Evolutionary conservation across 2,113 vertebrate genomes (phyloP).

Genomic region (Alligator mississippiensis): DNA sequence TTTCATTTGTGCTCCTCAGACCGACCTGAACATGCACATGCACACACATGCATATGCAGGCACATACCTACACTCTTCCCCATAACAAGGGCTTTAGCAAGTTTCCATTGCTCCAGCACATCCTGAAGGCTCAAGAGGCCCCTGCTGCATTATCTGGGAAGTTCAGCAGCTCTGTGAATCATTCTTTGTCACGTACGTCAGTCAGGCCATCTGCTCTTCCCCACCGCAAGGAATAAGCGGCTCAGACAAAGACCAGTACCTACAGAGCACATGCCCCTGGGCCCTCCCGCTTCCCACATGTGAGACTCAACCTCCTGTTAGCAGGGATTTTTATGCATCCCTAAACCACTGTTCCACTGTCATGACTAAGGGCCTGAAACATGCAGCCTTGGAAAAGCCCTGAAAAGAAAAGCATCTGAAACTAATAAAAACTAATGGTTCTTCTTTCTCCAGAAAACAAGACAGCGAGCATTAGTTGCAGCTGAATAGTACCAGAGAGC

Average conservation of each 20-base stretch:
- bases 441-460: background rate
- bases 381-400: background rate
- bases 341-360: background rate
- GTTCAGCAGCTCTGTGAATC: background rate
- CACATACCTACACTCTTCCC: fast-evolving
- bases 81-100: background rate
- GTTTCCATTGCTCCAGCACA: background rate
- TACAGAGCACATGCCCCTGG: fast-evolving
- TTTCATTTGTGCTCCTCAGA: background rate
- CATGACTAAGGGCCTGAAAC: background rate
- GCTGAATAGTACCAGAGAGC: background rate
- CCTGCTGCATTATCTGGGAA: background rate
- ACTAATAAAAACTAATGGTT: background rate
- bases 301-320: background rate
- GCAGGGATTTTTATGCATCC: background rate
- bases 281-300: fast-evolving
- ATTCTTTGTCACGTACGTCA: background rate
- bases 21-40: background rate
- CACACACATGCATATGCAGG: too few relatives aligned
- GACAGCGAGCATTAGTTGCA: background rate
- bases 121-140: background rate
- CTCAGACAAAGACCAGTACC: background rate
- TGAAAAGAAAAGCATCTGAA: slow-evolving; percentile 21
- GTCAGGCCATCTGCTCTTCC: background rate
- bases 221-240: background rate